Evolutionary conservation across 1,140 invertebrate species (phyloP).

Genomic region (Pantala flavescens): DNA sequence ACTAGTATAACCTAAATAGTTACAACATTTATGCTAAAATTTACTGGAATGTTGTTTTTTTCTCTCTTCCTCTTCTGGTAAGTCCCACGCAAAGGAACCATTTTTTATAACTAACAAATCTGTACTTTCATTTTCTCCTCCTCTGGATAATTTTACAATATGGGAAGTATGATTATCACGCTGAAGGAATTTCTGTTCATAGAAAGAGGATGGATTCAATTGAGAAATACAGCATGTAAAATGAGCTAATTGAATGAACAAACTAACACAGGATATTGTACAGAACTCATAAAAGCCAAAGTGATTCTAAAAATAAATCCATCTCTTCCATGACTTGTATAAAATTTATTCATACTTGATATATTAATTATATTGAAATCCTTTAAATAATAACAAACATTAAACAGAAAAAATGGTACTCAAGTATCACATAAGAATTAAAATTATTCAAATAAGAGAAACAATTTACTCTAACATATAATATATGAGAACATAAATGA

Average conservation of each 20-base stretch:
- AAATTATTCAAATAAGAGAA: too few relatives aligned
- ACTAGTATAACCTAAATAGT: background rate
- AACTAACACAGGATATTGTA: too few relatives aligned
- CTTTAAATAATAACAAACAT: too few relatives aligned
- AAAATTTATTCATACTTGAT: too few relatives aligned
- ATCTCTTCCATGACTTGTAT: too few relatives aligned
- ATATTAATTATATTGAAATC: too few relatives aligned
- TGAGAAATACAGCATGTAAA: background rate
- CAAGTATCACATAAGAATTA: too few relatives aligned
- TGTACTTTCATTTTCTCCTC: background rate
- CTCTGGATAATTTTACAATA: constrained; percentile 17
- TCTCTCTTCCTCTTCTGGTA: background rate
- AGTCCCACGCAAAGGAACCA: constrained; percentile 25
- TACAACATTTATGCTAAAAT: background rate
- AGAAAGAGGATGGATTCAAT: background rate
- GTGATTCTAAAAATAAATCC: too few relatives aligned
- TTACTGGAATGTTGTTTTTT: background rate
- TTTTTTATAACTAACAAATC: constrained; percentile 24
- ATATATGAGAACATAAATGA: too few relatives aligned
- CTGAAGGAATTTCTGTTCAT: constrained; percentile 22
- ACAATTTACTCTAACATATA: too few relatives aligned
- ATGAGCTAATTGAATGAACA: background rate
- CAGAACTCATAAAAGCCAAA: too few relatives aligned
- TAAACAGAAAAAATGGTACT: too few relatives aligned
- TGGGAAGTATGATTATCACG: constrained; percentile 23